Conservation (phyloP, 2,888 invertebrate genomes). For the Metellina segmentata region DNA sequence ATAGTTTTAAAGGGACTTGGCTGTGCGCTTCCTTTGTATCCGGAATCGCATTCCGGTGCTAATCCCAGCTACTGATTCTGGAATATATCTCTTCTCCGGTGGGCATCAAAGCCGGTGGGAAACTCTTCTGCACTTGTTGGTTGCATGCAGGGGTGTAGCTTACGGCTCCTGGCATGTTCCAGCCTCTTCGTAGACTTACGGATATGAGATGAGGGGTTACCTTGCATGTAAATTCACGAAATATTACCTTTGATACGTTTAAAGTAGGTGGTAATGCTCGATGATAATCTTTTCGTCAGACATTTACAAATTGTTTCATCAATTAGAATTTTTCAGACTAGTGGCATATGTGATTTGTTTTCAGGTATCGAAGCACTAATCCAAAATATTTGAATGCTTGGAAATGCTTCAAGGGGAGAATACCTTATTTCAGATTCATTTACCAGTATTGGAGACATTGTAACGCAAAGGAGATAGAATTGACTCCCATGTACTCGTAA, state of each 20-base stretch:
- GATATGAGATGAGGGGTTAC: neutral
- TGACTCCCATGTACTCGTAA: too few species aligned
- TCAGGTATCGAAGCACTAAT: too few species aligned
- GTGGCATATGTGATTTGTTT: too few species aligned
- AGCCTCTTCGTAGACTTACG: neutral
- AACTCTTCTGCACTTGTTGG: constrained; percentile 40
- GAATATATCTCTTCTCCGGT: neutral
- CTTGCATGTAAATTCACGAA: neutral
- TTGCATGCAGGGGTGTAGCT: neutral
- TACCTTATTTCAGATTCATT: too few species aligned
- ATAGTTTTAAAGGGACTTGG: constrained; percentile 48
- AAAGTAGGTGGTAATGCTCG: neutral
- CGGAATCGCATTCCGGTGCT: constrained; percentile 11
- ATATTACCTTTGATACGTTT: neutral
- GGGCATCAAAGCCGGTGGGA: constrained; percentile 26
- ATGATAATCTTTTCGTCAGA: too few species aligned
- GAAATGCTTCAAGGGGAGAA: too few species aligned
- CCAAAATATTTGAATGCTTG: too few species aligned
- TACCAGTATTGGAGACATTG: too few species aligned
- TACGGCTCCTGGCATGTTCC: too few species aligned
- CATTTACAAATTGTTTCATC: too few species aligned
- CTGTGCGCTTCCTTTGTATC: constrained; percentile 45
- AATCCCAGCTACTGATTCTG: constrained; percentile 14
- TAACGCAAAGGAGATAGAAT: too few species aligned
- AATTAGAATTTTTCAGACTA: too few species aligned